These are phyloP conservation scores for Mylabris sibirica DNA, from an alignment of 2,888 invertebrate species.

Conservation along the genomic window DNA sequence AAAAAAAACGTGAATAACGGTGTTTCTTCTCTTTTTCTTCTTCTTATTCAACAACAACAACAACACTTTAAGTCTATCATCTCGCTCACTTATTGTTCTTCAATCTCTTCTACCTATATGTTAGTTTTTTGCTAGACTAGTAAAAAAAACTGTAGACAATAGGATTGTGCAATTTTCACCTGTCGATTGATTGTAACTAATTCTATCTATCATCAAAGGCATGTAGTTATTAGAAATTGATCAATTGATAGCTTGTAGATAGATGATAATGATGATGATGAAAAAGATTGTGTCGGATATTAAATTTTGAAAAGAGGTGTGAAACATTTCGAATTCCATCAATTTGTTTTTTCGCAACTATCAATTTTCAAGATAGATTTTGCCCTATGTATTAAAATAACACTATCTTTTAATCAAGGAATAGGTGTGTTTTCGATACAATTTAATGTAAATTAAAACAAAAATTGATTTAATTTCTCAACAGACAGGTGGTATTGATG, in stretches of 20 bases:
- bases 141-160: slow-evolving; percentile 34
- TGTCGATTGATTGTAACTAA: slow-evolving; percentile 42
- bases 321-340: not conserved
- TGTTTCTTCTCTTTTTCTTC: not conserved
- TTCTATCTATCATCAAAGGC: slow-evolving; percentile 36
- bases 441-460: not conserved
- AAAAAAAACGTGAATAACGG: not conserved
- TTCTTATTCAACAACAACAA: not conserved
- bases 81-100: not conserved
- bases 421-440: not conserved
- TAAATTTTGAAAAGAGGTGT: slow-evolving; percentile 4
- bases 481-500: slow-evolving; percentile 31
- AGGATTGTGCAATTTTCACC: slow-evolving; percentile 44
- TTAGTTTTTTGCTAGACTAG: not conserved
- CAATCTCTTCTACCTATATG: not conserved
- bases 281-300: not conserved
- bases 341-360: not conserved
- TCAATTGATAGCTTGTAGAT: slow-evolving; percentile 3
- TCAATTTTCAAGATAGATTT: not conserved
- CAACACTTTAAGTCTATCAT: not conserved
- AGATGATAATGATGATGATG: no score
- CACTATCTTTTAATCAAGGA: not conserved
- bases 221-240: slow-evolving; percentile 6
- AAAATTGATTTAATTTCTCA: slow-evolving; percentile 19
- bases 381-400: not conserved